Base-by-base conservation (phyloP, 2,888 invertebrate species). In the Polyommatus iphigenia region DNA sequence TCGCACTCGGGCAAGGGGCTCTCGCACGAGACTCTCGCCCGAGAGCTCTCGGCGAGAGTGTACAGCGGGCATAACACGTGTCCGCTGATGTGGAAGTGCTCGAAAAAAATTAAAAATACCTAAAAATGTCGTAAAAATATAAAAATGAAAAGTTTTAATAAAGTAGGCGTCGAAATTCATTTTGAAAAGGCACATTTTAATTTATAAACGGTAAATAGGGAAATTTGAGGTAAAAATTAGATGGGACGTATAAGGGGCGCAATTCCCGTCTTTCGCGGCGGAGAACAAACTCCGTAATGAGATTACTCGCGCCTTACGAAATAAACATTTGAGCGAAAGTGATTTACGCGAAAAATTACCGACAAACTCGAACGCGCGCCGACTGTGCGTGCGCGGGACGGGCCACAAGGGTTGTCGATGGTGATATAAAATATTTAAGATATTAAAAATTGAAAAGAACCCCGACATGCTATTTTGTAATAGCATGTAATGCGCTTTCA, bases 311-410 rank as follows among this genome's bases (percentile, higher is more conserved):
- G 86, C 80, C 77, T 80, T 79, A 85, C 87, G 88, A 80, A 80
- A 89, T 89, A 89, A 88, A 88, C 87, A 87, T 87, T 87, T 85
- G 84, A 84, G 84, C 84, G 83, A 50, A 76, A 81, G 79, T 79
- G 81, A 79, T 81, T 81, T 79, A 81, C 84, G 85, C 83, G 78
- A 82, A 82, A 83, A 79, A 81, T 81, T 79, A 80, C 81, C 78
- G 54, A 73, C 71, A 78, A 77, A 81, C 79, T 80, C 80, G 72
- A 71, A 71, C 71, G 2, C 71, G 71, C 18, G 20, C 15, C 67
- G 29, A 32, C 29, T 67, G 4, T 18, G 32, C 62, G 62, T 5
- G n/a, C 5, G 54, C 18, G 59, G 20, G 3, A 32, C 67, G 29
- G 15, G 15, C 29, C 5, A 54, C 1, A 54, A 7, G 15, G 3